These are phyloP conservation scores for Oryzias dopingdopingensis DNA, from an alignment of 2,797 vertebrate species.

Conservation along the genomic window DNA sequence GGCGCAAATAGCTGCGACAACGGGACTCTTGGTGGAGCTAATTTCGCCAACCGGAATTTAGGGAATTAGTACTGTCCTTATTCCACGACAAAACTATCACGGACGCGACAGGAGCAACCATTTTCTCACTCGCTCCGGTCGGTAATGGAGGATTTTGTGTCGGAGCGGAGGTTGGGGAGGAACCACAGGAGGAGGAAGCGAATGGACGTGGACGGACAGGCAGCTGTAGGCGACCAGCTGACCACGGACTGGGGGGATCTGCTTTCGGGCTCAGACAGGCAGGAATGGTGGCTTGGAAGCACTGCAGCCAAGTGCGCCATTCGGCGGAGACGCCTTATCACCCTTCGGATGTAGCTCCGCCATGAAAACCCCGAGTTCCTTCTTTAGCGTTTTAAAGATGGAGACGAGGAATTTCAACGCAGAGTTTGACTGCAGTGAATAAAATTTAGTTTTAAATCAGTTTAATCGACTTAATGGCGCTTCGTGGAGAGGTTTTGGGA, in stretches of 20 bases:
- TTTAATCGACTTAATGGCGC: slow-evolving; percentile 6
- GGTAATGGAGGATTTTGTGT: slow-evolving; percentile 74
- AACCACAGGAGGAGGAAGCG: slow-evolving; percentile 81
- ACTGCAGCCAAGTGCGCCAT: slow-evolving; percentile 80
- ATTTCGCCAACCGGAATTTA: slow-evolving; percentile 51
- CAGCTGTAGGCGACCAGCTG: slow-evolving; percentile 86
- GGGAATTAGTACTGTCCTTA: slow-evolving; percentile 43
- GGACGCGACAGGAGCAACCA: slow-evolving; percentile 55
- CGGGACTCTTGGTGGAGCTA: slow-evolving; percentile 49
- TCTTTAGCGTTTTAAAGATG: slow-evolving; percentile 5
- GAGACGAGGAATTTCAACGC: neutral
- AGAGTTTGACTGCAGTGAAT: slow-evolving; percentile 9
- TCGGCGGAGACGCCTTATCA: slow-evolving; percentile 72
- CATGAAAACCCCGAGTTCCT: slow-evolving; percentile 52
- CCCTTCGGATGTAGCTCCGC: slow-evolving; percentile 76
- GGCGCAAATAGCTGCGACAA: slow-evolving; percentile 56
- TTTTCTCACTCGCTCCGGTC: slow-evolving; percentile 62
- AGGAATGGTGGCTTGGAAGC: slow-evolving; percentile 79
- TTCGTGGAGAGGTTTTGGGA: neutral
- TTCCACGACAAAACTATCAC: slow-evolving; percentile 46
- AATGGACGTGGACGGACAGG: slow-evolving; percentile 71
- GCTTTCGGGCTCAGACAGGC: slow-evolving; percentile 79
- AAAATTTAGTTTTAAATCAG: slow-evolving; percentile 3
- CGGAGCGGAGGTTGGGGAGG: slow-evolving; percentile 77
- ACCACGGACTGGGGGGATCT: slow-evolving; percentile 79